phyloP scores from a whole-genome alignment of 37 sponge, comb jelly and placozoan species.

The Spongilla lacustris region DNA sequence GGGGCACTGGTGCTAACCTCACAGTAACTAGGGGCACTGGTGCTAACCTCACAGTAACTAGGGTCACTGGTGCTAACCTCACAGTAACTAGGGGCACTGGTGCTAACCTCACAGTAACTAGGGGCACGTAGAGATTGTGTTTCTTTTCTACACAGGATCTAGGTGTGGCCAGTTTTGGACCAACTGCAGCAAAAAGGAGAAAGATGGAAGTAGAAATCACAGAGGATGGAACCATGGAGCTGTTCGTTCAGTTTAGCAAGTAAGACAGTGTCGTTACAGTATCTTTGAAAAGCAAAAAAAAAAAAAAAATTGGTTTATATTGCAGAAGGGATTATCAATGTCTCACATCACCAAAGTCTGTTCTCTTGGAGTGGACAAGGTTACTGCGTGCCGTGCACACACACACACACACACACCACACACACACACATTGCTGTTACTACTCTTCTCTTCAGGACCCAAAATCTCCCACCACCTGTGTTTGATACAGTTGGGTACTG shows the following conservation, averaged over 20 bases:
- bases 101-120: too few relatives aligned
- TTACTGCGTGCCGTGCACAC: background rate
- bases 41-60: too few relatives aligned
- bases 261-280: background rate
- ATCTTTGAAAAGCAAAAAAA: background rate
- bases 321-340: constrained; percentile 15
- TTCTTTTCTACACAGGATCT: constrained; percentile 5
- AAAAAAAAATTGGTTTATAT: background rate
- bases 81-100: too few relatives aligned
- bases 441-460: background rate
- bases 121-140: too few relatives aligned
- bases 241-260: constrained; percentile 63
- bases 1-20: too few relatives aligned
- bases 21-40: too few relatives aligned
- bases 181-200: constrained; percentile 41
- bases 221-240: constrained; percentile 72
- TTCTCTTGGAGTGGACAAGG: constrained; percentile 25
- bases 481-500: constrained; percentile 9
- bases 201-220: constrained; percentile 60
- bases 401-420: too few relatives aligned
- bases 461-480: background rate
- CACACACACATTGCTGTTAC: too few relatives aligned
- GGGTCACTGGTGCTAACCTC: too few relatives aligned
- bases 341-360: constrained; percentile 16
- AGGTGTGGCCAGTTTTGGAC: constrained; percentile 10